Evolutionary conservation across 53 echinoderm and acorn worm genomes (phyloP).

Genomic region (Echinometra lucunter): DNA sequence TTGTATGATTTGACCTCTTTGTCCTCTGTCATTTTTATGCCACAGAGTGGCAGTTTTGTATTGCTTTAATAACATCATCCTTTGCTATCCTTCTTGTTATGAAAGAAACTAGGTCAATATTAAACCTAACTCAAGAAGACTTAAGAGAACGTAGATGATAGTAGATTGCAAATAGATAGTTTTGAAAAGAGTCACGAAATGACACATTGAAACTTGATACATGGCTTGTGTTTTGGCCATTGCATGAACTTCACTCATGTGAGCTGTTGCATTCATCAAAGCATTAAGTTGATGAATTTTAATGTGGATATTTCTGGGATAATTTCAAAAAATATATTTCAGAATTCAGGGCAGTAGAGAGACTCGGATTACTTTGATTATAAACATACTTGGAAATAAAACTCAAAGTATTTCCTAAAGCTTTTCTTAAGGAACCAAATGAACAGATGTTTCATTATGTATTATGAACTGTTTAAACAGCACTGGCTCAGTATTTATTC

Average conservation of each 20-base stretch:
- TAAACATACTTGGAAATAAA: no score
- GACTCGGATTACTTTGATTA: no score
- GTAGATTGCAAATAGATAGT: background rate
- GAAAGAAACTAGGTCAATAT: background rate
- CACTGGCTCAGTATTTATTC: background rate
- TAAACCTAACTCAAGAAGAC: background rate
- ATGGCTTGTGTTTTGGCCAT: background rate
- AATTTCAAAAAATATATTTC: no score
- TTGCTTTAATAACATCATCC: background rate
- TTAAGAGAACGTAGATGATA: background rate
- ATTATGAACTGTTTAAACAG: background rate
- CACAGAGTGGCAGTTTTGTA: background rate
- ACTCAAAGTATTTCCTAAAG: no score
- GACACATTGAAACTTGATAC: background rate
- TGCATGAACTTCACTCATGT: constrained; percentile 26
- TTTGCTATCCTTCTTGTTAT: background rate
- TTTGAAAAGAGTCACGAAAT: constrained; percentile 4
- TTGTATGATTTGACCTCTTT: background rate
- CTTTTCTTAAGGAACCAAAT: no score
- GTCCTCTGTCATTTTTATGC: background rate
- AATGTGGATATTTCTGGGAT: no score
- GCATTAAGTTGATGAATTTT: background rate
- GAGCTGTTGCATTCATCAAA: background rate
- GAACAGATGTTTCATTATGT: background rate
- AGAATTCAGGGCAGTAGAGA: no score